A percentile compares a stretch with the other conserved stretches of the same genome.
These are phyloP conservation scores for Calyptommatus sinebrachiatus DNA, from an alignment of 2,113 vertebrate genomes.

Conservation along the genomic window DNA sequence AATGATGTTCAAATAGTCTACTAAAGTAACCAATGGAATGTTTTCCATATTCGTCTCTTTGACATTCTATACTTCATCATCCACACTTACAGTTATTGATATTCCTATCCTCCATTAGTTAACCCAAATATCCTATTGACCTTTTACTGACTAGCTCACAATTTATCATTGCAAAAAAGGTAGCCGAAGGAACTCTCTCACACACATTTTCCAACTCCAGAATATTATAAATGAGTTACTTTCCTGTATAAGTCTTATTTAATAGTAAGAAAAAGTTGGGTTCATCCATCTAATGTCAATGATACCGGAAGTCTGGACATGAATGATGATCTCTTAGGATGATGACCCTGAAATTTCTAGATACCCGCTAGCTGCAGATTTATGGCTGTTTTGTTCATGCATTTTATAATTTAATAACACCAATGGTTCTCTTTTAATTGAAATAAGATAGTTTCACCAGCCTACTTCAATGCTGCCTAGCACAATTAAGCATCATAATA, in stretches of 20 bases:
- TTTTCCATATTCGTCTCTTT: neutral
- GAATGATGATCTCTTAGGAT: neutral
- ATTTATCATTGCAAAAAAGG: slow-evolving; percentile 6
- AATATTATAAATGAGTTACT: slow-evolving; percentile 16
- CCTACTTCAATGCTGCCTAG: neutral
- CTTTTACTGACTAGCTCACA: slow-evolving; percentile 10
- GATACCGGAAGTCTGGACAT: slow-evolving; percentile 7
- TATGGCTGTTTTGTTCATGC: slow-evolving; percentile 15
- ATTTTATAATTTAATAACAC: slow-evolving; percentile 11
- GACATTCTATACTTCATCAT: slow-evolving; percentile 5
- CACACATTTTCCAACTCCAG: neutral
- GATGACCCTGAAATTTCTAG: neutral
- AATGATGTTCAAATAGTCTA: neutral
- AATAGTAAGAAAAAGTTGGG: slow-evolving; percentile 15
- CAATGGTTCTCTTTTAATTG: slow-evolving; percentile 5
- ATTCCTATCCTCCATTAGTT: slow-evolving; percentile 4
- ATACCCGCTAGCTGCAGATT: neutral
- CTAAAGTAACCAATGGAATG: neutral
- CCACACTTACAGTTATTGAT: slow-evolving; percentile 1
- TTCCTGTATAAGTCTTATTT: slow-evolving; percentile 23
- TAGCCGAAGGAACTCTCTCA: neutral
- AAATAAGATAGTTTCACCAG: neutral
- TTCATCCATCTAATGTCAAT: slow-evolving; percentile 10
- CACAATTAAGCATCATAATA: neutral
- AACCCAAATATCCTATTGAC: neutral